Conservation (phyloP, 2,888 invertebrate species). For the Choreutis nemorana region DNA sequence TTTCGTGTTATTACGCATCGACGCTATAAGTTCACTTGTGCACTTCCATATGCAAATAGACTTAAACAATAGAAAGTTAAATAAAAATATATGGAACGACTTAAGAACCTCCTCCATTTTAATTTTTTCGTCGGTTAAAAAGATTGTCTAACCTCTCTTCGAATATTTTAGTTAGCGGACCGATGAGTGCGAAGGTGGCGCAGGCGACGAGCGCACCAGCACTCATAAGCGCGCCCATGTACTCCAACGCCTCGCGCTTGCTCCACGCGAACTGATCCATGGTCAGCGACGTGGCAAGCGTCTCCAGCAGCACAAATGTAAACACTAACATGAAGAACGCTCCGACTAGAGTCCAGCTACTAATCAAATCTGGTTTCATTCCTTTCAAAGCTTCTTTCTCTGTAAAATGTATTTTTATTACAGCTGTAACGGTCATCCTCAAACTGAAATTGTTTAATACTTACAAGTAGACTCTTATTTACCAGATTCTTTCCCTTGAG, state of each 20-base stretch:
- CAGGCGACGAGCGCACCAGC: slow-evolving; percentile 82
- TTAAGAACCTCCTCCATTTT: too few relatives aligned
- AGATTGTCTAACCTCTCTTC: slow-evolving; percentile 69
- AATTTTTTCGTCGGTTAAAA: too few relatives aligned
- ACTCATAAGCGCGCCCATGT: slow-evolving; percentile 85
- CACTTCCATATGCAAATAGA: too few relatives aligned
- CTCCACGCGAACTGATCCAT: slow-evolving; percentile 93
- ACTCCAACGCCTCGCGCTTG: slow-evolving; percentile 76
- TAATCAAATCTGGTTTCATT: slow-evolving; percentile 75
- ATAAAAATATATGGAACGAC: background rate
- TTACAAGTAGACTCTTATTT: slow-evolving; percentile 8
- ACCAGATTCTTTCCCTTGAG: slow-evolving; percentile 73
- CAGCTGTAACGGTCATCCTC: too few relatives aligned
- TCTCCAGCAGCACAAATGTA: slow-evolving; percentile 88
- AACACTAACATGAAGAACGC: slow-evolving; percentile 87
- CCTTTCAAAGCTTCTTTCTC: slow-evolving; percentile 78
- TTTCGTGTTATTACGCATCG: too few relatives aligned
- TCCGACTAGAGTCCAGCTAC: slow-evolving; percentile 79
- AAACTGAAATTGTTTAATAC: too few relatives aligned
- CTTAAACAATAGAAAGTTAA: too few relatives aligned
- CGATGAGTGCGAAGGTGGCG: slow-evolving; percentile 74
- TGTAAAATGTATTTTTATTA: too few relatives aligned
- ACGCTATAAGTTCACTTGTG: too few relatives aligned
- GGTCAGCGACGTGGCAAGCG: slow-evolving; percentile 82
- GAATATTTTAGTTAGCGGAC: slow-evolving; percentile 74